Evolutionary conservation across 2,888 invertebrate species (phyloP), one percentile per base, ranked within the genome.

Genomic region (Oconnorella tubifera): DNA sequence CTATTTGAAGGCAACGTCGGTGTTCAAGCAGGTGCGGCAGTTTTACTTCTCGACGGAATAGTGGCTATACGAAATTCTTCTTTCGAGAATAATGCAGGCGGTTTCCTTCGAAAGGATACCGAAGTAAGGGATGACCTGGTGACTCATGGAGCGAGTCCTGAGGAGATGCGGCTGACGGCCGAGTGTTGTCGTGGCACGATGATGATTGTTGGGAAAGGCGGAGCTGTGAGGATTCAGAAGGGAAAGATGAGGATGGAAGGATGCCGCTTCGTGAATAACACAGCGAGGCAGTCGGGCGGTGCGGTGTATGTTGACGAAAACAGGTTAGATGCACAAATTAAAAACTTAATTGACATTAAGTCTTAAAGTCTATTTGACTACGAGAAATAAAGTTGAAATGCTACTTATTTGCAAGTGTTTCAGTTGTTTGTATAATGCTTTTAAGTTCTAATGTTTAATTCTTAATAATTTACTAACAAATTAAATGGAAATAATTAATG

Each of bases 191-290:
- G 68, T 51, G 70, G 70, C 3, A 53, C 63, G 31, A 64, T 70
- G 10, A 55, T 67, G n/a, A 53, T 70, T 55, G 60, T 68, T n/a
- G 70, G 70, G 19, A 70, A 70, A 55, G 70, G 70, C n/a, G 70
- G 70, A 19, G 70, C 67, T 28, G 68, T 70, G 27, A 59, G 70
- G 1, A 62, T 68, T 1, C 69, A 70, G 32, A 14, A 33, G n/a
- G 62, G 68, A 27, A n/a, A 25, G 3, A 51, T 64, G 25, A 53
- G 40, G 2, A 3, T 71, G 3, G 55, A 33, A 29, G 33, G 59
- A 56, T 66, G 66, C 33, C 28, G 19, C 10, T 71, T 71, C 56
- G 23, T 33, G 6, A 71, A 68, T 48, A 71, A 71, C 56, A 70
- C 63, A 0, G 71, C 71, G 1, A 50, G 67, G 25, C 29, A 68